Percentiles rank a stretch among this genome's conserved stretches.
phyloP scores from a whole-genome alignment of 2,888 invertebrate species.

The Mactromeris polynyma region DNA sequence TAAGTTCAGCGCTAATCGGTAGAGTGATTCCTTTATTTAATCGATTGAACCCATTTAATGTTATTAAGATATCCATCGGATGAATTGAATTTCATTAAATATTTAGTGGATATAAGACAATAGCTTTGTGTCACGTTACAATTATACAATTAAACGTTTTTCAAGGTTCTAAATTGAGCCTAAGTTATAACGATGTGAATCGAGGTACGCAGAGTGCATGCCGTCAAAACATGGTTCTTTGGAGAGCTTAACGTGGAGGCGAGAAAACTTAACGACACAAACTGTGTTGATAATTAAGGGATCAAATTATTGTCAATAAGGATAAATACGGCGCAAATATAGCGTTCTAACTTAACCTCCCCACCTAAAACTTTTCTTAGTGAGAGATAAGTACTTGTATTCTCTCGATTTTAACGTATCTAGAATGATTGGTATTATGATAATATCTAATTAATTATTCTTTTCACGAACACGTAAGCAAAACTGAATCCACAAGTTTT shows the following conservation, averaged over 20 bases:
- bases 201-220: neutral
- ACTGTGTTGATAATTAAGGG: neutral
- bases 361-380: neutral
- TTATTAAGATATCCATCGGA: slow-evolving; percentile 3
- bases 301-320: neutral
- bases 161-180: neutral
- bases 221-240: neutral
- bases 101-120: neutral
- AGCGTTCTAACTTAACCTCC: neutral
- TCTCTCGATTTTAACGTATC: neutral
- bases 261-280: neutral
- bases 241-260: neutral
- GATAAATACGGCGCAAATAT: neutral
- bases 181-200: neutral
- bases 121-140: slow-evolving; percentile 10
- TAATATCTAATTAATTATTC: neutral
- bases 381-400: neutral
- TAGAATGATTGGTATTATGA: neutral
- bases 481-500: no score
- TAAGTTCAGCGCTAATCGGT: neutral
- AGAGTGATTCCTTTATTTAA: neutral
- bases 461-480: neutral
- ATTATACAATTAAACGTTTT: neutral
- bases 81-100: neutral
- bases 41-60: neutral